These are phyloP conservation scores for Eurystomus glaucurus DNA, from an alignment of 2,797 vertebrate genomes.

Conservation along the genomic window DNA sequence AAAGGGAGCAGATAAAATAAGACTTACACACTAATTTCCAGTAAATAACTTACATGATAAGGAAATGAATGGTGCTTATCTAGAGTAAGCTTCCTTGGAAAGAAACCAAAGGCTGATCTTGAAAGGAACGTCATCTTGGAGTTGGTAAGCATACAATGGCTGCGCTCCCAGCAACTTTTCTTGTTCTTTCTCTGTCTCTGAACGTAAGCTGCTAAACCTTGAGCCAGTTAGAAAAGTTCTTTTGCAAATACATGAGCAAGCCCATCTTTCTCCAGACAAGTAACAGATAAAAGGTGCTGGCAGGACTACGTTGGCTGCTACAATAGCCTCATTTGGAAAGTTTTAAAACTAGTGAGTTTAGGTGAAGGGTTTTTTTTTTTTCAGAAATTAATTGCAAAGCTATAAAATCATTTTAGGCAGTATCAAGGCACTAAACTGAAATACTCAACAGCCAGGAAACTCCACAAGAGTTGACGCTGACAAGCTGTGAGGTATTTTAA, in stretches of 20 bases:
- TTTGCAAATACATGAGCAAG: background rate
- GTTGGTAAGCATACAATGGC: background rate
- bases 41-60: conserved; percentile 11
- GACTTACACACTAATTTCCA: background rate
- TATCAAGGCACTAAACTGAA: background rate
- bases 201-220: conserved; percentile 20
- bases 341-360: background rate
- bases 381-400: background rate
- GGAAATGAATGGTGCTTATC: conserved; percentile 13
- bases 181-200: background rate
- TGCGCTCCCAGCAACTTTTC: background rate
- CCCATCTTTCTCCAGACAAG: background rate
- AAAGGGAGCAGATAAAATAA: conserved; percentile 12
- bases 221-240: background rate
- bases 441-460: background rate
- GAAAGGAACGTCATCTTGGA: background rate
- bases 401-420: background rate
- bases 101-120: conserved; percentile 29
- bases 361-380: background rate
- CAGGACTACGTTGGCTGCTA: background rate
- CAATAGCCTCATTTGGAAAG: background rate
- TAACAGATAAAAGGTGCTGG: background rate
- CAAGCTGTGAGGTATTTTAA: background rate
- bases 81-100: background rate
- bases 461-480: background rate